Evolutionary conservation across 2,888 invertebrate species (phyloP).

Genomic region (Chirona hameri): DNA sequence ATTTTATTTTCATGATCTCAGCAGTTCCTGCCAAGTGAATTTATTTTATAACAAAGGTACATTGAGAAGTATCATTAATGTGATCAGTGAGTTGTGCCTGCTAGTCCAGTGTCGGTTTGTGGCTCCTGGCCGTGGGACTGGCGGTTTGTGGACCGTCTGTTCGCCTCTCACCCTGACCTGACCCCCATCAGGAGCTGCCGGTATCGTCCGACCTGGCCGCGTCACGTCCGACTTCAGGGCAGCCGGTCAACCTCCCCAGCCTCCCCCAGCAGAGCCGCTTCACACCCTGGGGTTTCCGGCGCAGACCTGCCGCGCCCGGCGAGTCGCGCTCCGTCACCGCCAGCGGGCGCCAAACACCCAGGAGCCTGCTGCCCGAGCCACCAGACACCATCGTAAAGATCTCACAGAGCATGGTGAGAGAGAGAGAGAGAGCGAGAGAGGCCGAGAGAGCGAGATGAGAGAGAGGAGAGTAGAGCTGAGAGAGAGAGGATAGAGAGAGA

Average conservation of each 20-base stretch:
- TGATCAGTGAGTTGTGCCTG: not conserved
- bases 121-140: not conserved
- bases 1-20: too few species aligned
- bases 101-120: not conserved
- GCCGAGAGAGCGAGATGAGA: too few species aligned
- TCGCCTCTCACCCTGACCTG: not conserved
- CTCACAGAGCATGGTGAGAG: too few species aligned
- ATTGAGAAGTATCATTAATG: too few species aligned
- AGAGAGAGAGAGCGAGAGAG: too few species aligned
- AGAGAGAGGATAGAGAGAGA: too few species aligned
- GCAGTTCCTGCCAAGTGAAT: too few species aligned
- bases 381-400: too few species aligned
- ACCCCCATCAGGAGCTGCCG: not conserved
- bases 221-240: not conserved
- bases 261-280: not conserved
- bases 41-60: too few species aligned
- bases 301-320: conserved; percentile 7
- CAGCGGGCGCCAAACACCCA: not conserved
- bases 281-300: conserved; percentile 27
- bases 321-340: not conserved
- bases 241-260: not conserved
- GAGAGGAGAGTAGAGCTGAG: too few species aligned
- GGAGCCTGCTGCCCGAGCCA: not conserved
- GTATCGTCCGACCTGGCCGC: not conserved
- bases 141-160: not conserved